A percentile compares a stretch with the other conserved stretches of the same genome.
These are phyloP conservation scores for Nothobranchius furzeri DNA, from an alignment of 2,113 vertebrate species.

Conservation along the genomic window DNA sequence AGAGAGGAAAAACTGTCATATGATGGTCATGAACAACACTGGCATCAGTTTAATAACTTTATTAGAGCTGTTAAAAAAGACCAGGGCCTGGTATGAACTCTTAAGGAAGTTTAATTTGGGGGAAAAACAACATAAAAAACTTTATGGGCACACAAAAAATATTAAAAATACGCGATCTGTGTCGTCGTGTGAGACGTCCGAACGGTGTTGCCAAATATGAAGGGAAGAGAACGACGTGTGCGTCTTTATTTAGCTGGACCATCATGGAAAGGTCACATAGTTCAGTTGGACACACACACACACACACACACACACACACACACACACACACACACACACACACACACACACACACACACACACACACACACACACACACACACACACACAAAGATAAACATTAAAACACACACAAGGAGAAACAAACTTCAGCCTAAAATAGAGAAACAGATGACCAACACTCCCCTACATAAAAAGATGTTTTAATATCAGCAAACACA, in stretches of 20 bases:
- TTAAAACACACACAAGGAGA: slow-evolving; percentile 13
- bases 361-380: slow-evolving; percentile 32
- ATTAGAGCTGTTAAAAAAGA: slow-evolving; percentile 17
- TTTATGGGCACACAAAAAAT: neutral
- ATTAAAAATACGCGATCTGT: slow-evolving; percentile 1
- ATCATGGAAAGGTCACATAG: slow-evolving; percentile 47
- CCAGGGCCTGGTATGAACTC: neutral
- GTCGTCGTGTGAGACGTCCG: slow-evolving; percentile 21
- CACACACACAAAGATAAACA: slow-evolving; percentile 20
- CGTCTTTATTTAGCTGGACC: slow-evolving; percentile 56
- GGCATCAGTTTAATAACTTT: slow-evolving; percentile 38
- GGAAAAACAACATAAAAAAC: slow-evolving; percentile 19
- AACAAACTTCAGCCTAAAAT: slow-evolving; percentile 48
- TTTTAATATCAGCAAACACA: neutral
- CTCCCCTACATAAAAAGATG: slow-evolving; percentile 20
- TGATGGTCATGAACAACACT: slow-evolving; percentile 49
- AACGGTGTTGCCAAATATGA: slow-evolving; percentile 39
- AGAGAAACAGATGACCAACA: slow-evolving; percentile 48
- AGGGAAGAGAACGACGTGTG: slow-evolving; percentile 26
- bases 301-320: slow-evolving; percentile 23
- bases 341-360: slow-evolving; percentile 38
- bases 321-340: slow-evolving; percentile 34
- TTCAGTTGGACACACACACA: slow-evolving; percentile 39
- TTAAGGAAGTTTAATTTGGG: slow-evolving; percentile 19
- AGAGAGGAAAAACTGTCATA: slow-evolving; percentile 40